A percentile compares a stretch with the other conserved stretches of the same genome.
Conservation (phyloP, 2,888 invertebrate genomes). For the Ennomos fuscantarius region DNA sequence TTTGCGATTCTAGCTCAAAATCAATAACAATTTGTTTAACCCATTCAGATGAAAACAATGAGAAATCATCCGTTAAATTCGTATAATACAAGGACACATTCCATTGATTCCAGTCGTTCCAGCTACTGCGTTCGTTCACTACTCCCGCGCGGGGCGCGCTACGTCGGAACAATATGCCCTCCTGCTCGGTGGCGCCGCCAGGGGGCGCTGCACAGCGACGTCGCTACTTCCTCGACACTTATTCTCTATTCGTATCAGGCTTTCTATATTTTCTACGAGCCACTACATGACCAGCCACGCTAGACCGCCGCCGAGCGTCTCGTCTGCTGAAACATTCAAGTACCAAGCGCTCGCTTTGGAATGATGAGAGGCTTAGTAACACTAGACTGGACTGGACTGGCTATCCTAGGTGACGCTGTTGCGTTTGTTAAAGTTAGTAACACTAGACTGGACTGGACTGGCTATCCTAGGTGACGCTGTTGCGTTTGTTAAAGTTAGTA, state of each 20-base stretch:
- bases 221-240: not conserved
- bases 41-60: no score
- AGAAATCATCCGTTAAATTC: no score
- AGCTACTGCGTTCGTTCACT: no score
- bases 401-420: not conserved
- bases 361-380: not conserved
- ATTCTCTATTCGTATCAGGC: constrained; percentile 7
- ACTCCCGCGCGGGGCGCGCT: no score
- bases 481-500: not conserved
- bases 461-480: not conserved
- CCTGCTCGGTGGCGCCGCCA: not conserved
- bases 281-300: constrained; percentile 1
- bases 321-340: not conserved
- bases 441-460: no score
- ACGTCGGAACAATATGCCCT: no score
- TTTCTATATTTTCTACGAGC: constrained; percentile 3
- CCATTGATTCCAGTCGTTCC: no score
- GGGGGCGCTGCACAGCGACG: not conserved
- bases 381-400: no score
- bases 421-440: not conserved
- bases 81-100: no score
- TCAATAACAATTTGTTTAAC: no score
- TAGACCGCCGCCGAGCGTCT: not conserved
- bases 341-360: not conserved
- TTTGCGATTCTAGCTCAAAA: no score